These are phyloP conservation scores for Embiotoca jacksoni DNA, from an alignment of 2,113 vertebrate species.

Conservation along the genomic window DNA sequence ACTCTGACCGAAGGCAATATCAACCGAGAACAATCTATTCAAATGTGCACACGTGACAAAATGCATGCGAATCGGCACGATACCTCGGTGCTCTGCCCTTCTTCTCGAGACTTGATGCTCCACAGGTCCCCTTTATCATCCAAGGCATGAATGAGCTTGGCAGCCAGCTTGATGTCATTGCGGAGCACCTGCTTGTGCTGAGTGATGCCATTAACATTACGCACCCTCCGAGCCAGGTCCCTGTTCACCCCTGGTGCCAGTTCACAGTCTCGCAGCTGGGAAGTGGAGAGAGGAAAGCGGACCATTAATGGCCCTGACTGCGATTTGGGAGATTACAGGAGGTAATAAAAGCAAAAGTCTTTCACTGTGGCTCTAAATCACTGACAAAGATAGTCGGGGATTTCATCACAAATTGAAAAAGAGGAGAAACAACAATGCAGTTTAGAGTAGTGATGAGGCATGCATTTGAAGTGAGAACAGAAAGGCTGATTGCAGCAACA, in stretches of 20 bases:
- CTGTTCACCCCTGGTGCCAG: constrained; percentile 92
- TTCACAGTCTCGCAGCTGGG: constrained; percentile 92
- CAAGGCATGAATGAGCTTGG: constrained; percentile 91
- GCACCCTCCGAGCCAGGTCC: constrained; percentile 89
- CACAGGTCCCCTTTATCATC: constrained; percentile 91
- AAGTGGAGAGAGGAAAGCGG: not conserved
- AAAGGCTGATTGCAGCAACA: not conserved
- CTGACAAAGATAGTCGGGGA: not conserved
- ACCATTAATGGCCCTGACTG: not conserved
- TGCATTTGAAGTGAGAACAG: not conserved
- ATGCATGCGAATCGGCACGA: not conserved
- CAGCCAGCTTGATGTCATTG: constrained; percentile 93
- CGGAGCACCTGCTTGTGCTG: constrained; percentile 93
- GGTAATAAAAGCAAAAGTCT: not conserved
- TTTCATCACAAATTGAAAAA: too few species aligned
- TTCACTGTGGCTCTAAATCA: not conserved
- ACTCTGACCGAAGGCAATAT: not conserved
- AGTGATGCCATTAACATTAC: constrained; percentile 92
- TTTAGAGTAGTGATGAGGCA: too few species aligned
- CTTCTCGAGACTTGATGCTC: constrained; percentile 81
- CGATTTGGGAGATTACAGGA: not conserved
- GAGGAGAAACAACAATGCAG: too few species aligned
- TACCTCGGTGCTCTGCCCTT: constrained; percentile 75
- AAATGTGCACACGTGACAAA: not conserved
- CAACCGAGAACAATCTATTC: not conserved